Evolutionary conservation across 2,888 invertebrate genomes (phyloP), one percentile per base, ranked within the genome.

Genomic region (Tridacna gigas): DNA sequence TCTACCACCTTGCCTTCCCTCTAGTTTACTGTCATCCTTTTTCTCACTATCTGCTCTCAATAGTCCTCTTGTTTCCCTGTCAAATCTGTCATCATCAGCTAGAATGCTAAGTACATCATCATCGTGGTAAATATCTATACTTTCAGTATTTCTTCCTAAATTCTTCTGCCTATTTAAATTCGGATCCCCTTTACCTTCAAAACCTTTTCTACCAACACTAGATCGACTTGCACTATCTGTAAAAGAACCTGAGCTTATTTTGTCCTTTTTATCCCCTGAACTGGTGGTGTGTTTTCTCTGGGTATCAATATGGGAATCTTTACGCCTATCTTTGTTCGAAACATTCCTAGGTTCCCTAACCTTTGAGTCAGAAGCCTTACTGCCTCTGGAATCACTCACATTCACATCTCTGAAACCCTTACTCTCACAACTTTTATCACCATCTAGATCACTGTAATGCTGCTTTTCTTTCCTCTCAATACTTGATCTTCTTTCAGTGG

Each of bases 41-140:
- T 48, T 69, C 15, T 47, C 69, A 18, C 45, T 22, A n/a, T 48
- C 48, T 47, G 18, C 69, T 7, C 37, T 37, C n/a, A 47, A 26
- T n/a, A 56, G 28, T 18, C 48, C 18, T 12, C 47, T 61, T n/a
- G 79, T 79, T 74, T 84, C 84, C n/a, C n/a, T 73, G 22, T 79
- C 73, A 79, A 85, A 85, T 22, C 80, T 82, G 66, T 85, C 85
- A 75, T 85, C 85, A 73, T 85, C 85, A 4, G 82, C 85, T 67
- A 85, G 66, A 20, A 85, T 85, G 71, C 82, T 85, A 37, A 85
- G 47, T 37, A 82, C 77, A 74, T 85, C 85, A 45, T 85, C 85
- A n/a, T 85, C 85, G 69, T 79, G 77, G 71, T 69, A 61, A 47
- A 47, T 47, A n/a, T 69, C 69, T 47, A 20, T 37, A 18, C n/a